Evolutionary conservation across 2,888 invertebrate genomes (phyloP), one percentile per base, ranked within the genome.

Genomic region (Sphaeridia pumilis): DNA sequence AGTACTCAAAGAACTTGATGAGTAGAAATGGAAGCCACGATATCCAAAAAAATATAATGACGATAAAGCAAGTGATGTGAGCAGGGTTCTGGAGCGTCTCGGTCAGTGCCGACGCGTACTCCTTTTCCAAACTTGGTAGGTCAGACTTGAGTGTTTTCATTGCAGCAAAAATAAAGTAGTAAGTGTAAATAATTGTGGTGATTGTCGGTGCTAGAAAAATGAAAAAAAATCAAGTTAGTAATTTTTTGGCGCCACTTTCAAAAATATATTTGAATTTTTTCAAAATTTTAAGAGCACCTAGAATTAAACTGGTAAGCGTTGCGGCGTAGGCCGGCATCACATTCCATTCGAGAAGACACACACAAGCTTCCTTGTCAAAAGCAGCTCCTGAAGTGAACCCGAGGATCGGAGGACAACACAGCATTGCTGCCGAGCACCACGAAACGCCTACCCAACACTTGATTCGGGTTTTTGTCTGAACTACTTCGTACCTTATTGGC

Each of bases 391-490:
- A n/a, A 70, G 84, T 83, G 74, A 87, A 86, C 54, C 92, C 92
- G 51, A 95, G 79, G 41, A 95, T 78, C 7, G 94, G 93, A 34
- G 95, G 95, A 70, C 89, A 89, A 75, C 93, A 93, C 65, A 94
- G 80, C 82, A 94, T 86, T 41, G 90, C 84, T 10, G 94, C 87
- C 46, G 93, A 92, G 66, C 94, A 83, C 95, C 95, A 97, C 36
- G 93, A 90, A 73, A 95, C 92, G 56, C 85, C 87, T 83, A 94
- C 92, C 95, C 95, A 95, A 71, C 94, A 95, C 71, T 93, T 89
- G 70, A 93, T 92, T 56, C 90, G 76, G 24, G 85, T 84, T 67
- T 82, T 78, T 50, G 84, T 84, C 73, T 88, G 87, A 64, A 94
- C 85, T 68, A 89, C 87, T 75, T 93, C 92, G 78, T 95, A 94